These are phyloP conservation scores for Apis florea DNA, from an alignment of 1,140 invertebrate genomes.

Conservation along the genomic window DNA sequence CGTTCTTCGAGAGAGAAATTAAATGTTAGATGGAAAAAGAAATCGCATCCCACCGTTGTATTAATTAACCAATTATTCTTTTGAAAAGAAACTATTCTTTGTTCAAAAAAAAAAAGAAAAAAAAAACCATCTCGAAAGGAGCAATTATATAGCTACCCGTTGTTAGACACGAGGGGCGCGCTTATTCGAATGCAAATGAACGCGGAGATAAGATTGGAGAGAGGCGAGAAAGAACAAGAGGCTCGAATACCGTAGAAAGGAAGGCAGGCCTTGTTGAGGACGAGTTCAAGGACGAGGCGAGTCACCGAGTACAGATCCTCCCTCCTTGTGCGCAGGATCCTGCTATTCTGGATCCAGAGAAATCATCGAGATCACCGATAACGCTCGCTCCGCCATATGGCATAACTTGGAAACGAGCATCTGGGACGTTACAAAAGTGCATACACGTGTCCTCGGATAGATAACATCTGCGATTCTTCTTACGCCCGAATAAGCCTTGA, in stretches of 20 bases:
- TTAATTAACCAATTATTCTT: too few relatives aligned
- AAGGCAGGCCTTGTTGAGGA: constrained; percentile 53
- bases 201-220: constrained; percentile 31
- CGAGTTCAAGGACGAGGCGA: constrained; percentile 65
- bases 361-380: constrained; percentile 54
- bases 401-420: constrained; percentile 7
- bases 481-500: neutral
- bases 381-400: constrained; percentile 31
- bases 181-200: constrained; percentile 48
- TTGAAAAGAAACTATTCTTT: too few relatives aligned
- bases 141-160: constrained; percentile 26
- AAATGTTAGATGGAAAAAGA: too few relatives aligned
- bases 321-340: constrained; percentile 20
- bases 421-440: constrained; percentile 13
- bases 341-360: constrained; percentile 33
- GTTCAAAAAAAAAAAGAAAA: neutral
- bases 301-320: constrained; percentile 32
- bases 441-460: constrained; percentile 24
- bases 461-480: constrained; percentile 6
- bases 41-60: too few relatives aligned
- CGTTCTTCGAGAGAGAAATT: too few relatives aligned
- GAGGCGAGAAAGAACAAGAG: constrained; percentile 28
- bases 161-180: neutral
- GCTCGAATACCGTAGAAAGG: constrained; percentile 11
- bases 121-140: neutral